These are phyloP conservation scores for Amphimedon queenslandica DNA, from an alignment of 37 sponge, comb jelly and placozoan species.

Conservation along the genomic window DNA sequence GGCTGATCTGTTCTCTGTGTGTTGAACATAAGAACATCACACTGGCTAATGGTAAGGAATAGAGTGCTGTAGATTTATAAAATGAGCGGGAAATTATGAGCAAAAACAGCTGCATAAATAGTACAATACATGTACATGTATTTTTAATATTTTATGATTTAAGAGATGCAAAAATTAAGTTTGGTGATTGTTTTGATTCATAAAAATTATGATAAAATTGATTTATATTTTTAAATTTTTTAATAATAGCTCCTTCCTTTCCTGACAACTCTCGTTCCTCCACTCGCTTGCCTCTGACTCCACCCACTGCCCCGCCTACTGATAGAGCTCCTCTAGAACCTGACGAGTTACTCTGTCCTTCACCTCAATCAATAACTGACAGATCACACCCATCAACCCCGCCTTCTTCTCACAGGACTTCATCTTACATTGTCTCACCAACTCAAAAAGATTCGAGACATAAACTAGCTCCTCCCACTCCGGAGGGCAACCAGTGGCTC, in stretches of 20 bases:
- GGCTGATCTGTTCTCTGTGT: not conserved
- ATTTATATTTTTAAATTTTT: too few species aligned
- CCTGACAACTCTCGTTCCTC: too few species aligned
- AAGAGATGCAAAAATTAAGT: not conserved
- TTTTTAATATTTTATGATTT: not conserved
- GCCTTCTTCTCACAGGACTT: not conserved
- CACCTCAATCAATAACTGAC: too few species aligned
- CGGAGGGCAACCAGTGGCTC: conserved; percentile 31
- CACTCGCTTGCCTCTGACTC: too few species aligned
- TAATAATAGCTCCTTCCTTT: too few species aligned
- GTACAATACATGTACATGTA: not conserved
- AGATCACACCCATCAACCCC: conserved; percentile 54
- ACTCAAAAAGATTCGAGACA: not conserved
- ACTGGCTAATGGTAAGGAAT: not conserved
- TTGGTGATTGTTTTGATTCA: not conserved
- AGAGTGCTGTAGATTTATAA: too few species aligned
- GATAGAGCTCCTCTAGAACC: not conserved
- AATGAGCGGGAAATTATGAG: too few species aligned
- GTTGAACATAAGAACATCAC: not conserved
- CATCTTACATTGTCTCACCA: too few species aligned
- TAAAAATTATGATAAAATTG: too few species aligned
- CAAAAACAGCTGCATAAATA: not conserved
- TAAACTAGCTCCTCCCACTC: not conserved
- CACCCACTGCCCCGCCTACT: not conserved
- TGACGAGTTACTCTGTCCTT: too few species aligned